phyloP scores from a whole-genome alignment of 2,113 vertebrate species.

The Megalops atlanticus region DNA sequence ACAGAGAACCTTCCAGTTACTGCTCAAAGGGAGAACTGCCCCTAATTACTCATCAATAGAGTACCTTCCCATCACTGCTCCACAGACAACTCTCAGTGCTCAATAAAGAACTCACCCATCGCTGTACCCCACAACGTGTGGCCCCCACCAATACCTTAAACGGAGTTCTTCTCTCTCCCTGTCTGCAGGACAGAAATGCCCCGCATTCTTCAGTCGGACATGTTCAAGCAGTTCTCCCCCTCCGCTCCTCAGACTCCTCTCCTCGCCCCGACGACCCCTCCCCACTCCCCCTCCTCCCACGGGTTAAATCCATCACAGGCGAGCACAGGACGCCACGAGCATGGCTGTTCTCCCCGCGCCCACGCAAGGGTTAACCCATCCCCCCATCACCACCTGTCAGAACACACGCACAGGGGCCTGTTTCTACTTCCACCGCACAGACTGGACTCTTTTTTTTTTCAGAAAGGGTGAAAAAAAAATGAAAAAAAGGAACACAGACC shows the following conservation, averaged over 20 bases:
- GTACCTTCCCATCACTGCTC: too few species aligned
- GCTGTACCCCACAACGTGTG: too few species aligned
- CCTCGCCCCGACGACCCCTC: not conserved
- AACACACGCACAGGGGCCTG: constrained; percentile 40
- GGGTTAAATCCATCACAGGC: not conserved
- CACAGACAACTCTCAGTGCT: not conserved
- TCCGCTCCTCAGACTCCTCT: constrained; percentile 22
- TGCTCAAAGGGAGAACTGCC: too few species aligned
- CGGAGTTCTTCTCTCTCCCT: not conserved
- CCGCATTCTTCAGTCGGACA: not conserved
- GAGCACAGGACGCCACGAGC: not conserved
- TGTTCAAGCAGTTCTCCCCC: constrained; percentile 25
- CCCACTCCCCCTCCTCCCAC: not conserved
- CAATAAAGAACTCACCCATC: not conserved
- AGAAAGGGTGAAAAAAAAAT: too few species aligned
- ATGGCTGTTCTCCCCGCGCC: constrained; percentile 43
- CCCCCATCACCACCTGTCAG: constrained; percentile 62
- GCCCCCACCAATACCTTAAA: not conserved
- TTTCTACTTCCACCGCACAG: not conserved
- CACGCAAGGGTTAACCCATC: constrained; percentile 74
- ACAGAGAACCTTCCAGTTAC: too few species aligned
- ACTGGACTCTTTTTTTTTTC: not conserved
- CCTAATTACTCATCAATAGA: not conserved
- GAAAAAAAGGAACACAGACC: constrained; percentile 37
- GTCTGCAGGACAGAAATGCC: not conserved